Percentiles rank a stretch among this genome's conserved stretches.
Conservation (phyloP, 92 coral and sea anemone genomes). For the Montipora capitata region DNA sequence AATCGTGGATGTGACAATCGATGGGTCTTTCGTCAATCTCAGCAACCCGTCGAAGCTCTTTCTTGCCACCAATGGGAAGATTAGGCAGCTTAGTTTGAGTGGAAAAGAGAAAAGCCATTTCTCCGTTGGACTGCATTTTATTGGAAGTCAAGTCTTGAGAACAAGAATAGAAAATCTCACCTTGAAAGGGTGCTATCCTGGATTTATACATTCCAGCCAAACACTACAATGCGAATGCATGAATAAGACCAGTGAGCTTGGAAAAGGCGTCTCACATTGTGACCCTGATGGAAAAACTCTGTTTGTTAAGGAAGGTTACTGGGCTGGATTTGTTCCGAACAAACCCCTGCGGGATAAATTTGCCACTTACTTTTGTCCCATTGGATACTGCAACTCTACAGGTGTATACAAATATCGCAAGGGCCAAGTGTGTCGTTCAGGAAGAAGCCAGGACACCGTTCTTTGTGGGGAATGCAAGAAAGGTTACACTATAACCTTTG, state of each 20-base stretch:
- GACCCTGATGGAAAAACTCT: conserved; percentile 61
- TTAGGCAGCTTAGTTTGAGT: conserved; percentile 53
- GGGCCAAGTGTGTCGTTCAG: conserved; percentile 52
- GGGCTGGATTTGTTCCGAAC: conserved; percentile 85
- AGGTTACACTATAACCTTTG: conserved; percentile 75
- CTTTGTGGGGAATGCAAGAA: conserved; percentile 90
- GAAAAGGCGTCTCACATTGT: conserved; percentile 82
- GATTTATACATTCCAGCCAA: conserved; percentile 34
- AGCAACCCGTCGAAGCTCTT: conserved; percentile 71
- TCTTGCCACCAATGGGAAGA: conserved; percentile 54
- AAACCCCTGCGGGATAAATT: conserved; percentile 4
- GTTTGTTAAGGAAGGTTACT: conserved; percentile 85
- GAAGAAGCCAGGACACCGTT: conserved; percentile 65
- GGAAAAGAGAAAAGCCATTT: conserved; percentile 66
- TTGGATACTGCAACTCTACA: conserved; percentile 65
- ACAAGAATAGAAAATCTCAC: conserved; percentile 50
- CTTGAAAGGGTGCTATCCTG: conserved; percentile 77
- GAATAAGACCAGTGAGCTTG: conserved; percentile 7
- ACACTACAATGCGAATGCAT: conserved; percentile 72
- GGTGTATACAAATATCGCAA: conserved; percentile 31
- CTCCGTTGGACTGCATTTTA: conserved; percentile 65
- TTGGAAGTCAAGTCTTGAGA: conserved; percentile 77
- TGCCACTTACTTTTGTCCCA: conserved; percentile 86
- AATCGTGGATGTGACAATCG: conserved; percentile 68
- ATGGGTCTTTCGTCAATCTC: conserved; percentile 33